Base-by-base conservation (phyloP, 2,888 invertebrate species). In the Elysia crispata region DNA sequence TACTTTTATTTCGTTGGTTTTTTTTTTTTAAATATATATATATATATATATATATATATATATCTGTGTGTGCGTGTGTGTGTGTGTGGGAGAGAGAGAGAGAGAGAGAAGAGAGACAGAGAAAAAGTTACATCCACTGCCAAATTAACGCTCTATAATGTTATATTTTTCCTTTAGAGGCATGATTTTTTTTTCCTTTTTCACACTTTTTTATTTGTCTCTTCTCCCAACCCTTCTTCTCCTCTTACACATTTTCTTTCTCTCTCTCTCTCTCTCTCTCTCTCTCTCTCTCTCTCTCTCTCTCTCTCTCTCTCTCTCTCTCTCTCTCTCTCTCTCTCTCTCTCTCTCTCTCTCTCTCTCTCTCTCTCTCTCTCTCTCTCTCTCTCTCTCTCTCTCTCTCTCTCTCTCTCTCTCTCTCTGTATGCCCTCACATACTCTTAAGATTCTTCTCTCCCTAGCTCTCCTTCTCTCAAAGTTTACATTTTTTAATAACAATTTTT, bases 401-500 rank as follows among this genome's bases (percentile, higher is more conserved):
- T 60, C 25, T 64, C 64, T 64, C 64, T 64, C 18, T 64, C n/a
- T 64, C 64, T 64, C n/a, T 64, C 25, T 64, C 64, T n/a, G 11
- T 64, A 11, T 64, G 11, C 11, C 25, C 23, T n/a, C 11, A 20
- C 25, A 20, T 11, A 15, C 54, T 20, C 20, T 20, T 54, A 20
- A 15, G 54, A 15, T 15, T 54, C 54, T 54, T 15, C 20, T 54
- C 54, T 54, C 54, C 54, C 54, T 54, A 13, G 13, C 54, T 54
- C 54, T 54, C 54, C 54, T 20, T 15, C 20, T 54, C 13, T 15
- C 13, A 54, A 54, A 54, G 20, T 15, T 15, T 15, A 54, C 13
- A 15, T 15, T 54, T 54, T 54, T 54, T 20, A n/a, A n/a, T n/a
- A n/a, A n/a, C n/a, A n/a, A 23, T 60, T 31, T 33, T 70, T 15